These are phyloP conservation scores for Cyrtodaria siliqua DNA, from an alignment of 2,888 invertebrate species.

Conservation along the genomic window DNA sequence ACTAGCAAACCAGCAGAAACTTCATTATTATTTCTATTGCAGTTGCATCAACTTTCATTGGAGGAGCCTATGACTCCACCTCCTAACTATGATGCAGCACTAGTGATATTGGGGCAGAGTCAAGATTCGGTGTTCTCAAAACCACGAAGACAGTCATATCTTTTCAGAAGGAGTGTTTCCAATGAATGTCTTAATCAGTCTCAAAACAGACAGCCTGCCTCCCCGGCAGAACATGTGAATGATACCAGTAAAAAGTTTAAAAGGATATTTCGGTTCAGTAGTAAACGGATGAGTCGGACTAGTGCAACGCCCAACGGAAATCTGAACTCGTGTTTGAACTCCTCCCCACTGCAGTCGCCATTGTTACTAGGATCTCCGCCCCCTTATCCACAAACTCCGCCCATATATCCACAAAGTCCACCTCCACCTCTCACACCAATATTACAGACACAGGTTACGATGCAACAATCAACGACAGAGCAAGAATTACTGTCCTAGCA, in stretches of 20 bases:
- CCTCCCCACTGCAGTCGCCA: slow-evolving; percentile 19
- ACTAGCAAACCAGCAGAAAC: no score
- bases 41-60: slow-evolving; percentile 9
- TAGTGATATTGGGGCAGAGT: slow-evolving; percentile 77
- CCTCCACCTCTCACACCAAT: slow-evolving; percentile 51
- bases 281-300: slow-evolving; percentile 44
- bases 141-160: slow-evolving; percentile 28
- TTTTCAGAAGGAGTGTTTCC: slow-evolving; percentile 51
- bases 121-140: slow-evolving; percentile 73
- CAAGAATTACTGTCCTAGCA: not conserved
- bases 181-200: slow-evolving; percentile 33
- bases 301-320: slow-evolving; percentile 16
- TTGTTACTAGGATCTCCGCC: slow-evolving; percentile 26
- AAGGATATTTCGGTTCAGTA: slow-evolving; percentile 60
- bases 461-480: not conserved
- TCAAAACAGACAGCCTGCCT: slow-evolving; percentile 22
- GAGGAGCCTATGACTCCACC: slow-evolving; percentile 77
- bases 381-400: slow-evolving; percentile 47
- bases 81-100: slow-evolving; percentile 79
- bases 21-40: not conserved
- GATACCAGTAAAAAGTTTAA: slow-evolving; percentile 16
- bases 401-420: slow-evolving; percentile 40
- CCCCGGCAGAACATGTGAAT: slow-evolving; percentile 4
- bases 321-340: not conserved
- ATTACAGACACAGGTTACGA: not conserved